A percentile compares a stretch with the other conserved stretches of the same genome.
phyloP scores from a whole-genome alignment of 2,113 vertebrate genomes.

The Notechis scutatus region DNA sequence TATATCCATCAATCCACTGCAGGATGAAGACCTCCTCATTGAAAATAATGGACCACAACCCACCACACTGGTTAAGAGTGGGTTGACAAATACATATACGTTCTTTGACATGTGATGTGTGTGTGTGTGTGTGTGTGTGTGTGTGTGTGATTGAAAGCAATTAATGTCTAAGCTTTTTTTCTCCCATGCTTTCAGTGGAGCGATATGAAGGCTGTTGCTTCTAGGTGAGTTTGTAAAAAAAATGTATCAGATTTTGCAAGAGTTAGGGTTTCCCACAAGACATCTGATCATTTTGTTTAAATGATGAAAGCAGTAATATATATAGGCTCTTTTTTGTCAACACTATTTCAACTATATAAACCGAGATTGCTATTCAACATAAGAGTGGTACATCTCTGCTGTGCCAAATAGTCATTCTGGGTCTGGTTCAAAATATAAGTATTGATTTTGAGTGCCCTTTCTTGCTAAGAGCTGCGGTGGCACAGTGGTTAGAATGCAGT shows the following conservation, averaged over 20 bases:
- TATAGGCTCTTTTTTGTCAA: not conserved
- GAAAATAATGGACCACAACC: not conserved
- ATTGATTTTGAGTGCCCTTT: not conserved
- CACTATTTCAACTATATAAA: not conserved
- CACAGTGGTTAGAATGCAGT: too few relatives aligned
- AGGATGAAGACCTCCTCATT: not conserved
- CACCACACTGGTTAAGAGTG: not conserved
- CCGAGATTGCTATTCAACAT: not conserved
- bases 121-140: too few relatives aligned
- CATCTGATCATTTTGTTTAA: not conserved
- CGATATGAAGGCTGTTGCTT: not conserved
- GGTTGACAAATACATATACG: not conserved
- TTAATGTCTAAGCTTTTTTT: not conserved
- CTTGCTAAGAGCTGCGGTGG: too few relatives aligned
- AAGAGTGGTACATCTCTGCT: not conserved
- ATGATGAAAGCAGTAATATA: not conserved
- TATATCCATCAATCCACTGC: not conserved
- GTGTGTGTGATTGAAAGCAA: not conserved
- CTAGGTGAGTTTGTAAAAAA: not conserved
- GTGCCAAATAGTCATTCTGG: not conserved
- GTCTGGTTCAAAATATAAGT: not conserved
- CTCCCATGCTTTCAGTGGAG: not conserved
- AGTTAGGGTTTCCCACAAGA: not conserved
- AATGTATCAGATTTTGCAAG: not conserved
- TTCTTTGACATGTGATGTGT: too few relatives aligned